Conservation (phyloP, 2,797 vertebrate genomes). For the Myripristis murdjan region DNA sequence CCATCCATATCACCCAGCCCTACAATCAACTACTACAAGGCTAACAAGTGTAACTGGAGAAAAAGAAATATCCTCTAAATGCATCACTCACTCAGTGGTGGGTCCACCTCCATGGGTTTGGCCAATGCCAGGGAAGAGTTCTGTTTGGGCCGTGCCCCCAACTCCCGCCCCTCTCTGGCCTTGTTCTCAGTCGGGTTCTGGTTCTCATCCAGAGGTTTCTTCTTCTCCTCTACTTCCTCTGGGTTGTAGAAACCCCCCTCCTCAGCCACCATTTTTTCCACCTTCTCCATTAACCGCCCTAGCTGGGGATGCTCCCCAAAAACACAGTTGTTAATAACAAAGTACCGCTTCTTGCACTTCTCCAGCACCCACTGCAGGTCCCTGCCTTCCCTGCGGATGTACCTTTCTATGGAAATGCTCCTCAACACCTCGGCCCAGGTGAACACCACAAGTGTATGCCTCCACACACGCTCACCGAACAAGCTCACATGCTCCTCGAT, state of each 20-base stretch:
- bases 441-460: constrained; percentile 86
- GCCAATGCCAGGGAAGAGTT: constrained; percentile 71
- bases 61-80: constrained; percentile 4
- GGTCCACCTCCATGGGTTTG: constrained; percentile 61
- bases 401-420: constrained; percentile 84
- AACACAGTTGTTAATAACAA: constrained; percentile 85
- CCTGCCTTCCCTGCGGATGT: constrained; percentile 85
- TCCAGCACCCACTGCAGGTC: constrained; percentile 86
- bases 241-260: constrained; percentile 76
- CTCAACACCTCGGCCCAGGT: constrained; percentile 84
- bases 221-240: constrained; percentile 56
- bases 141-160: constrained; percentile 84
- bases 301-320: constrained; percentile 85
- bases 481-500: constrained; percentile 85
- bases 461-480: constrained; percentile 84
- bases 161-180: constrained; percentile 64
- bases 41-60: neutral
- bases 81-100: constrained; percentile 74
- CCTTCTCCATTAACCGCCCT: constrained; percentile 77
- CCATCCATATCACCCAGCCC: no score
- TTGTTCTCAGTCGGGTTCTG: constrained; percentile 53
- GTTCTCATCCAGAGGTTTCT: constrained; percentile 65
- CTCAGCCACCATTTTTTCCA: constrained; percentile 85
- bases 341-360: constrained; percentile 84
- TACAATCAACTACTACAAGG: neutral